A percentile compares a stretch with the other conserved stretches of the same genome.
phyloP scores from a whole-genome alignment of 30 jellyfish, hydroid and myxozoan species.

The Clytia hemisphaerica region DNA sequence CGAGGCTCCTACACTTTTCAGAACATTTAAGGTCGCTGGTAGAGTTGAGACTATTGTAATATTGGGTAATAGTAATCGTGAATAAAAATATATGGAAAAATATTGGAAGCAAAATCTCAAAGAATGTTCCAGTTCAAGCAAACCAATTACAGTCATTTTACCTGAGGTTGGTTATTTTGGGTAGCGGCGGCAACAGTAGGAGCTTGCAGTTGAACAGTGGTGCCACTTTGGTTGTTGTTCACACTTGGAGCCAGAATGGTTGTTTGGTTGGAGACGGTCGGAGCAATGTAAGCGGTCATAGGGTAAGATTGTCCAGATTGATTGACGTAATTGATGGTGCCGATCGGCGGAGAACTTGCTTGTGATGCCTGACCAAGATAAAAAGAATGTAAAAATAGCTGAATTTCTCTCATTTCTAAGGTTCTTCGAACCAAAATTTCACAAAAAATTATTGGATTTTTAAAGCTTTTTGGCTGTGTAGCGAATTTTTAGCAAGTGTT shows the following conservation, averaged over 20 bases:
- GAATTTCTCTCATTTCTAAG: neutral
- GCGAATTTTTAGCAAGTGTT: too few relatives aligned
- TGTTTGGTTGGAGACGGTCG: slow-evolving; percentile 18
- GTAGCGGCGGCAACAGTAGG: too few relatives aligned
- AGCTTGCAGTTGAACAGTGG: neutral
- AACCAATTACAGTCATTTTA: neutral
- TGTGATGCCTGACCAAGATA: neutral
- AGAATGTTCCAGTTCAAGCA: neutral
- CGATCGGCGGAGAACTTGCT: slow-evolving; percentile 5
- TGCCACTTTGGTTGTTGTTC: neutral
- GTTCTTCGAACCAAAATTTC: too few relatives aligned
- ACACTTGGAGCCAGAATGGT: neutral
- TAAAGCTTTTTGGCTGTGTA: too few relatives aligned
- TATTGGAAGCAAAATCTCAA: neutral
- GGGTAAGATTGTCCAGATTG: slow-evolving; percentile 33
- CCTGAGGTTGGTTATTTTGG: slow-evolving; percentile 14
- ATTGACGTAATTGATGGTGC: slow-evolving; percentile 1
- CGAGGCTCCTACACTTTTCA: too few relatives aligned
- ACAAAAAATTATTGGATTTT: too few relatives aligned
- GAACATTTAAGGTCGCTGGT: too few relatives aligned
- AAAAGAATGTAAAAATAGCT: neutral
- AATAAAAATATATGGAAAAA: neutral
- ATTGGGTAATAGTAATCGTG: neutral
- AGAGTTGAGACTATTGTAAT: too few relatives aligned
- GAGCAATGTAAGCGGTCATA: slow-evolving; percentile 62